Evolutionary conservation across 2,888 invertebrate species (phyloP), one percentile per base, ranked within the genome.

Genomic region (Tubulanus polymorphus): DNA sequence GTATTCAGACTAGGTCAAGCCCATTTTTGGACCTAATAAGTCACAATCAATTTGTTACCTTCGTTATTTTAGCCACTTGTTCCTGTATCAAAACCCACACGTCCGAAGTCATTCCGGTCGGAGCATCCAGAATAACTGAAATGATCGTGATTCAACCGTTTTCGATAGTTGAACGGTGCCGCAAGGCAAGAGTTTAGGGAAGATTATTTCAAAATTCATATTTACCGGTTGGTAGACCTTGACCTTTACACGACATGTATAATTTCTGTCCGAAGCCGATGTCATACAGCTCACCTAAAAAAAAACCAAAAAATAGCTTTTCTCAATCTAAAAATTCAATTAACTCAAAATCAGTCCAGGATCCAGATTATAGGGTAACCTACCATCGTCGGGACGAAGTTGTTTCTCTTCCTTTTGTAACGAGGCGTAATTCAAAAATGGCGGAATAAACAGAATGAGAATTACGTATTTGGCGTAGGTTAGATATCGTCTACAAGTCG

Each of bases 91-190:
- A 54, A 5, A 67, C 47, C 78, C 78, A 78, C 0, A 71, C 71
- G 67, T 78, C 78, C 2, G 76, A 76, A 12, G 67, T 69, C 71
- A 73, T 71, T 0, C 76, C 76, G 26, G 72, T 73, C 1, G 76
- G 76, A 1, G 75, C 70, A 65, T 77, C 76, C 49, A 77, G 60
- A 27, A 77, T 63, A 35, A 76, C 76, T 75, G 60, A 2, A 63
- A 55, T 45, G 30, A 37, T 41, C 28, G 45, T 37, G 45, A 37
- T 30, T 29, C 8, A 35, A 26, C 20, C 18, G 6, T 48, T n/a
- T n/a, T n/a, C n/a, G n/a, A n/a, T n/a, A n/a, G n/a, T n/a, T n/a
- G 15, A 15, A 28, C 51, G 6, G 41, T 15, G 15, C 18, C 6
- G 5, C 15, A 41, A 41, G 23, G 23, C 18, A 41, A 41, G 41